A percentile compares a stretch with the other conserved stretches of the same genome.
These are phyloP conservation scores for Petromus typicus DNA, from an alignment of 2,113 vertebrate species.

Conservation along the genomic window DNA sequence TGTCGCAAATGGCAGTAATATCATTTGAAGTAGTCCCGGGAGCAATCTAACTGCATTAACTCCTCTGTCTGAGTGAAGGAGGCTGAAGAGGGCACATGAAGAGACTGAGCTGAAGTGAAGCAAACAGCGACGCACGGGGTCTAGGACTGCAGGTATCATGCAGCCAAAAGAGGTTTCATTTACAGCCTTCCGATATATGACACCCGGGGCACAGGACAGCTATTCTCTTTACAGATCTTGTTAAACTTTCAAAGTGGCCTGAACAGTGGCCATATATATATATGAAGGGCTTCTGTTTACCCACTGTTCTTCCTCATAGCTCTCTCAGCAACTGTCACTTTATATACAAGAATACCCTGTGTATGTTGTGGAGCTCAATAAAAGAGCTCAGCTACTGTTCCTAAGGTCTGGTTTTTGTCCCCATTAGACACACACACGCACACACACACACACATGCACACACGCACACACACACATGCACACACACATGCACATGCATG, in stretches of 20 bases:
- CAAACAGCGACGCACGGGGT: neutral
- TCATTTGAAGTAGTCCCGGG: constrained; percentile 74
- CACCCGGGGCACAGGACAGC: neutral
- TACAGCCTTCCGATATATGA: constrained; percentile 49
- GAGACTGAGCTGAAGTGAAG: constrained; percentile 12
- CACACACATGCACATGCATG: neutral
- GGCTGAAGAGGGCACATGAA: constrained; percentile 48
- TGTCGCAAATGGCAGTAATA: constrained; percentile 72
- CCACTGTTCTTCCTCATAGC: neutral
- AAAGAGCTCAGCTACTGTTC: neutral
- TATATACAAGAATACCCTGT: neutral
- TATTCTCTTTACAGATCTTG: constrained; percentile 51
- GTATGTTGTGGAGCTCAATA: neutral
- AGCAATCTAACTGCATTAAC: constrained; percentile 76
- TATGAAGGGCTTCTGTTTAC: neutral
- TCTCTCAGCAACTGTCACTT: neutral
- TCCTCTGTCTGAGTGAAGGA: constrained; percentile 55
- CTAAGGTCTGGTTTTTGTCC: neutral
- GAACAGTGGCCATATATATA: neutral
- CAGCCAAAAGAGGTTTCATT: constrained; percentile 64
- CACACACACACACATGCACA: neutral
- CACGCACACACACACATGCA: neutral
- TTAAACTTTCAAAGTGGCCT: neutral
- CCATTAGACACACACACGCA: too few relatives aligned
- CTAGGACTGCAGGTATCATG: neutral